Base-by-base conservation (phyloP, 2,888 invertebrate genomes). In the Mimumesa dahlbomi region DNA sequence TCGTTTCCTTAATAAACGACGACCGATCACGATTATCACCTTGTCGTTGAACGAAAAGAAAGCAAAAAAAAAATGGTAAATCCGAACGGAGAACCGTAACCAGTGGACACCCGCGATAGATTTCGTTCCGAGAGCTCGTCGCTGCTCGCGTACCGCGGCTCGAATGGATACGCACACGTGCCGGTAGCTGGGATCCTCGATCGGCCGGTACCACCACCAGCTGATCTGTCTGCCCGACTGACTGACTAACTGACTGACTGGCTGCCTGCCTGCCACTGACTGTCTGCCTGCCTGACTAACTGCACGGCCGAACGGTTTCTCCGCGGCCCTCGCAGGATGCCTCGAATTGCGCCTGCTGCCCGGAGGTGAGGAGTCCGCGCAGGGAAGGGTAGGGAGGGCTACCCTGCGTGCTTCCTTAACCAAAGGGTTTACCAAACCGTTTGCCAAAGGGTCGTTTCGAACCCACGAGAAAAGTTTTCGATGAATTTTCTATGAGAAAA, bases 291-390 rank as follows among this genome's bases (percentile, higher is more conserved):
- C 54, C 69, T 69, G 69, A 76, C 77, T 75, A 62, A 76, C 58
- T 66, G 77, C 68, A 63, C 65, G 66, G 70, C 65, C 77, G 75
- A 82, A 82, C 79, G 82, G 83, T 84, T 84, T 76, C 84, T 85
- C 85, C 77, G 75, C 73, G 75, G 78, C 75, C 78, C 73, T 74
- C 76, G 64, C 61, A 59, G 61, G 64, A 70, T 58, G 48, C 13
- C 56, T 72, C 77, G 78, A 77, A 75, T 75, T 72, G 68, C 70
- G 67, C 71, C 54, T 72, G 62, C 66, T 76, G 64, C 36, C 34
- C 46, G 36, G 49, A 22, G 53, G 34, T 18, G 63, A 16, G 16
- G 52, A 22, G 21, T 6, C 7, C 31, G 36, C 18, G 22, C 25
- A 34, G 48, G 40, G 49, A 40, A 18, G 13, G 43, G 22, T 13